Conservation (phyloP, 2,888 invertebrate genomes). For the Acrocera orbiculus region DNA sequence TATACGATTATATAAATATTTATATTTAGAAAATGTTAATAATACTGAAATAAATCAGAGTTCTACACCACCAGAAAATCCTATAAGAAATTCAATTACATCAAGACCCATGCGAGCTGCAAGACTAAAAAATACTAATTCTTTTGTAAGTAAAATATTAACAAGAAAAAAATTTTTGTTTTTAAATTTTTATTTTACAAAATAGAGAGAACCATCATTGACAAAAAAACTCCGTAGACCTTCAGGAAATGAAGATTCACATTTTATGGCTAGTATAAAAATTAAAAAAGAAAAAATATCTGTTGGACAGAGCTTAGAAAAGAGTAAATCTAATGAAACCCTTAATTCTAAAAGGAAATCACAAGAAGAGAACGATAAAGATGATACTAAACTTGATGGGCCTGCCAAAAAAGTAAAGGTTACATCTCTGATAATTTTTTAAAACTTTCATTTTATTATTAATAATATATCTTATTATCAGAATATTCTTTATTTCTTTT, state of each 20-base stretch:
- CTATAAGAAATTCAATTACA: too few relatives aligned
- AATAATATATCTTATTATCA: too few relatives aligned
- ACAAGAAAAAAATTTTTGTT: background rate
- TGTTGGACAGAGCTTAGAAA: background rate
- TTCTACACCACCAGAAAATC: too few relatives aligned
- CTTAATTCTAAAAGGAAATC: conserved; percentile 6
- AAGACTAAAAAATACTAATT: conserved; percentile 19
- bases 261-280: conserved; percentile 7
- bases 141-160: conserved; percentile 12
- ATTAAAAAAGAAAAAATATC: conserved; percentile 18
- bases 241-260: conserved; percentile 11
- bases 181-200: background rate
- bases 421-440: too few relatives aligned
- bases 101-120: conserved; percentile 23
- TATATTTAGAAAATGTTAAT: too few relatives aligned
- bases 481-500: too few relatives aligned
- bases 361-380: background rate
- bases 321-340: too few relatives aligned
- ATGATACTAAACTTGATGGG: background rate
- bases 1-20: too few relatives aligned
- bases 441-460: too few relatives aligned
- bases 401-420: conserved; percentile 12
- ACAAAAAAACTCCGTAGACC: conserved; percentile 21
- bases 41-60: too few relatives aligned
- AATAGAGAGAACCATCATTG: conserved; percentile 19